Conservation (phyloP, 1,140 invertebrate genomes). For the Eciton burchellii region DNA sequence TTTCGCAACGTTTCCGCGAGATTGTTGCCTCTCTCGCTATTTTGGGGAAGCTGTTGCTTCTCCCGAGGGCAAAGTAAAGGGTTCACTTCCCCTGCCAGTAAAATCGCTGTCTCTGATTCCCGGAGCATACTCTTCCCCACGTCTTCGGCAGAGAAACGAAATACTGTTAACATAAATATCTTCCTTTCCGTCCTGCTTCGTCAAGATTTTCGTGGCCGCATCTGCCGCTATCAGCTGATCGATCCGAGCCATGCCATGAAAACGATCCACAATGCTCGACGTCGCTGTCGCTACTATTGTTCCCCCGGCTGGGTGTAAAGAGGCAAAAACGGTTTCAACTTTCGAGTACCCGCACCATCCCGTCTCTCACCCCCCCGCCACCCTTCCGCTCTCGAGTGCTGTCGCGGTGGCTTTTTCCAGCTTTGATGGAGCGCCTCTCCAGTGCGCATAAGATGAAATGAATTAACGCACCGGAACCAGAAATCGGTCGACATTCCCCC, state of each 20-base stretch:
- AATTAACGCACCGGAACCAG: slow-evolving; percentile 78
- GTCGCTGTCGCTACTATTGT: slow-evolving; percentile 66
- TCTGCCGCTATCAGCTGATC: slow-evolving; percentile 35
- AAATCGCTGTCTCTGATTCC: not conserved
- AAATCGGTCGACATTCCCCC: slow-evolving; percentile 49
- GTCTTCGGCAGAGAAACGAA: not conserved
- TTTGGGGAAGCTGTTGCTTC: slow-evolving; percentile 29
- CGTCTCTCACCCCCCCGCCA: slow-evolving; percentile 51
- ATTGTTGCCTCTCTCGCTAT: not conserved
- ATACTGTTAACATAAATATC: not conserved
- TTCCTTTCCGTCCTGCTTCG: not conserved
- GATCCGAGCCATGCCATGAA: slow-evolving; percentile 46
- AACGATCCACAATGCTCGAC: slow-evolving; percentile 75
- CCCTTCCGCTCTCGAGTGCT: slow-evolving; percentile 75
- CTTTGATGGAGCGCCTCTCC: slow-evolving; percentile 84
- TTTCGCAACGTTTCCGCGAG: not conserved
- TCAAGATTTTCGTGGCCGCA: slow-evolving; percentile 12
- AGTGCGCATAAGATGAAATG: slow-evolving; percentile 83
- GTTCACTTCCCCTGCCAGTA: not conserved
- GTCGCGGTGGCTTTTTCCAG: slow-evolving; percentile 79
- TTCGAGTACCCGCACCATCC: slow-evolving; percentile 75
- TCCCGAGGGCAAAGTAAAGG: not conserved
- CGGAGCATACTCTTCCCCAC: not conserved
- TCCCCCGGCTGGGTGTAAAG: slow-evolving; percentile 54
- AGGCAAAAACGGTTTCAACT: slow-evolving; percentile 81